Evolutionary conservation across 1,140 invertebrate species (phyloP), one percentile per base, ranked within the genome.

Genomic region (Paraescarpia echinospica): DNA sequence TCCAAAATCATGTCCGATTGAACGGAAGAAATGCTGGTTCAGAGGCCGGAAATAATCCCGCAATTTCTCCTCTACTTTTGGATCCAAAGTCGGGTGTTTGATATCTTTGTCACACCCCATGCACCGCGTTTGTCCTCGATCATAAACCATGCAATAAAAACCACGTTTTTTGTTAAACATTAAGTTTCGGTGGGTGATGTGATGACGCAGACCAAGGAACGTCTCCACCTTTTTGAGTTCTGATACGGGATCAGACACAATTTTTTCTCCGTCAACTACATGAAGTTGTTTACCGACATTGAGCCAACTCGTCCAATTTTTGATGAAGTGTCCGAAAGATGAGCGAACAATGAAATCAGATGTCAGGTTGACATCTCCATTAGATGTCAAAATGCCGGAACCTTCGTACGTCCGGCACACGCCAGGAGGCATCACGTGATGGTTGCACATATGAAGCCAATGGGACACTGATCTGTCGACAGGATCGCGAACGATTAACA

Each of bases 401-500:
- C 92, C 94, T 92, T 92, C 89, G 77, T 94, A 92, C 12, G 89
- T n/a, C 89, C 94, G 94, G 33, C 94, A 92, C 31, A 90, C 93
- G 33, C 5, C 41, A 48, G 91, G 34, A 33, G 93, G 93, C 34
- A 94, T 93, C 2, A 89, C 41, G 35, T 92, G 90, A 92, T 89
- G 59, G 89, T 94, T 93, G 92, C 94, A 95, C 4, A 93, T 77
- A 94, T 99, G 98, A 0, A 98, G 97, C 94, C 99, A 99, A 95
- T 99, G 98, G 31, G 98, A 99, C 34, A 99, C 98, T 27, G 98
- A 98, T 90, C 98, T 96, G 0, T 98, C 98, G 8, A 99, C 98
- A 2, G 98, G 98, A 96, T 99, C 98, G 22, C 98, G 96, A 0
- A 99, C 98, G n/a, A 99, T 98, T 1, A 99, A 97, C 41, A 99